Conservation (phyloP, 2,888 invertebrate genomes). For the Apamea sordens region DNA sequence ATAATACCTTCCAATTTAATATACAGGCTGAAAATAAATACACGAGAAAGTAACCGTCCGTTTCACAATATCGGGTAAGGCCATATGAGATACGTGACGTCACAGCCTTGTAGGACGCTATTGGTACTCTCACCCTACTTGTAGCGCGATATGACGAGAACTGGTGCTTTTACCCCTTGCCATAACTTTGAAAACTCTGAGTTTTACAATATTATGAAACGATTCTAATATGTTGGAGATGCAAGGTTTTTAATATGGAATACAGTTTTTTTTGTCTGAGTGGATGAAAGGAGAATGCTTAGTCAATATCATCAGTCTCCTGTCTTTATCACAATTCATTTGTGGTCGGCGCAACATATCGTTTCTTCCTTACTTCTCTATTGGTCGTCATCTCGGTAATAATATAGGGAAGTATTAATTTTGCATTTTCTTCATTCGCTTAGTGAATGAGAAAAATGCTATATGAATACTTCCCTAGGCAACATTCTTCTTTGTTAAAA, state of each 20-base stretch:
- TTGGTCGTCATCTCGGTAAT: no score
- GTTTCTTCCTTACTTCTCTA: no score
- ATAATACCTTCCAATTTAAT: slow-evolving; percentile 36
- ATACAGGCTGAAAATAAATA: slow-evolving; percentile 62
- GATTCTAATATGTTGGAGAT: slow-evolving; percentile 15
- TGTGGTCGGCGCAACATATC: no score
- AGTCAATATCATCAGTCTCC: no score
- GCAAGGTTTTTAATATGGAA: not conserved
- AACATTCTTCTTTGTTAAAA: not conserved
- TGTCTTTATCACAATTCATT: no score
- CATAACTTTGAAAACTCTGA: slow-evolving; percentile 43
- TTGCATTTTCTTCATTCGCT: no score
- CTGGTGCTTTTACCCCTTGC: slow-evolving; percentile 36
- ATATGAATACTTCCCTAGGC: not conserved
- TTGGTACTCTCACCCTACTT: slow-evolving; percentile 62
- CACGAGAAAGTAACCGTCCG: slow-evolving; percentile 26
- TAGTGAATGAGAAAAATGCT: no score
- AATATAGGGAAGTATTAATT: no score
- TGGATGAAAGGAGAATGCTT: no score
- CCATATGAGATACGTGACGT: slow-evolving; percentile 72
- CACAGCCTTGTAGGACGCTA: slow-evolving; percentile 63
- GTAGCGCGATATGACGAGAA: slow-evolving; percentile 57
- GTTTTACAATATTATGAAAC: slow-evolving; percentile 47
- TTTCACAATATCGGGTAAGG: slow-evolving; percentile 68
- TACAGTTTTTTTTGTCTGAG: not conserved